phyloP scores from a whole-genome alignment of 1,140 invertebrate species.

The Coelopa frigida region DNA sequence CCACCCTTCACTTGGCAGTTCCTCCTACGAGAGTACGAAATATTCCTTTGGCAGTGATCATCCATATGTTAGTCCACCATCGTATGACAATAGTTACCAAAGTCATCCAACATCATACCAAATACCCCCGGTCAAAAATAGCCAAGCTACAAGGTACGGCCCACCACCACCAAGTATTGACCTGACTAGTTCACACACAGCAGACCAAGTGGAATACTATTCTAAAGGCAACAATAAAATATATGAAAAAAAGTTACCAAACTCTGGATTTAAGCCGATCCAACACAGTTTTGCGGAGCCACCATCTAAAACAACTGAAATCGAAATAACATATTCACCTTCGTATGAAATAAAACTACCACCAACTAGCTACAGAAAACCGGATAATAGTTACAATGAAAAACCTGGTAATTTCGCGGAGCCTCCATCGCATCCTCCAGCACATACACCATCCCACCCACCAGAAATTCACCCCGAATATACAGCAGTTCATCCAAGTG shows the following conservation, averaged over 20 bases:
- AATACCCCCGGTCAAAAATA: too few species aligned
- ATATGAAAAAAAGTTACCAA: constrained; percentile 35
- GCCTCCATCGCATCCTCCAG: background rate
- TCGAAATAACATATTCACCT: constrained; percentile 33
- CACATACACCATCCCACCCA: background rate
- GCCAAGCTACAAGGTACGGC: too few species aligned
- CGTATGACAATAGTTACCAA: too few species aligned
- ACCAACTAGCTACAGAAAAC: background rate
- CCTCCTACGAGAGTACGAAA: too few species aligned
- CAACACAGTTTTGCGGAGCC: constrained; percentile 30
- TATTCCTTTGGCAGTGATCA: too few species aligned
- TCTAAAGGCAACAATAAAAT: too few species aligned
- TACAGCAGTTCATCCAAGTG: background rate
- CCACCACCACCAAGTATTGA: too few species aligned
- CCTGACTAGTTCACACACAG: too few species aligned
- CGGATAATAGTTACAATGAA: constrained; percentile 4
- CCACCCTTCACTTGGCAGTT: too few species aligned
- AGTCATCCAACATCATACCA: too few species aligned
- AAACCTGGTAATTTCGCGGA: constrained; percentile 13
- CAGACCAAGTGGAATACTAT: too few species aligned
- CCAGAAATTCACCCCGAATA: background rate
- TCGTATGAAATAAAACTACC: constrained; percentile 27
- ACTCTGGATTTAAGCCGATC: constrained; percentile 10
- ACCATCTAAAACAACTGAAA: constrained; percentile 13
- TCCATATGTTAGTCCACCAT: too few species aligned